Percentiles rank a stretch among this genome's conserved stretches.
Conservation (phyloP, 2,113 vertebrate species). For the Myiagra hebetior region DNA sequence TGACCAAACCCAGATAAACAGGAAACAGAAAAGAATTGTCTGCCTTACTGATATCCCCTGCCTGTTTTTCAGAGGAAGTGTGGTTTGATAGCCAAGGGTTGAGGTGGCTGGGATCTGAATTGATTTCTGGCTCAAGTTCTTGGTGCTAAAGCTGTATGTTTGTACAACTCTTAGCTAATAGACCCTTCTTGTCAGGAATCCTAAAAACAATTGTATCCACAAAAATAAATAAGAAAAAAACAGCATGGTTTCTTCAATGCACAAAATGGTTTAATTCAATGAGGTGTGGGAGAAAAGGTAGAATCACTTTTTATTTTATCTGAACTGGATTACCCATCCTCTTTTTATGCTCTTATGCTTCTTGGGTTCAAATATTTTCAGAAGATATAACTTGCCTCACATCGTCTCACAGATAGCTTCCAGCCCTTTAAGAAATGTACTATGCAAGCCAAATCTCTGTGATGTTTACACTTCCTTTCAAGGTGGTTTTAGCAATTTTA, state of each 20-base stretch:
- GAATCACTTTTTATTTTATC: background rate
- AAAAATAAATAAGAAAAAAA: background rate
- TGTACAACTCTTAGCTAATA: background rate
- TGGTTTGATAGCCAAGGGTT: background rate
- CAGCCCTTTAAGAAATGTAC: conserved; percentile 18
- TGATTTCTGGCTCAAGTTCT: background rate
- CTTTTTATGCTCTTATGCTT: background rate
- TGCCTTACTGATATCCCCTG: background rate
- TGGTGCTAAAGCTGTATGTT: background rate
- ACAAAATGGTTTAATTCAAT: background rate
- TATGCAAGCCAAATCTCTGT: background rate
- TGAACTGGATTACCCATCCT: background rate
- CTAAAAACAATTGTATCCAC: background rate
- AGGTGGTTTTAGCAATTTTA: background rate
- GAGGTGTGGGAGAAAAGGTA: background rate
- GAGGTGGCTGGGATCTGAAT: background rate
- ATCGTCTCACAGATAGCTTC: background rate
- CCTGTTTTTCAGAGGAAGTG: background rate
- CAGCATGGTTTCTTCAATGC: background rate
- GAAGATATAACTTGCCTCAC: background rate
- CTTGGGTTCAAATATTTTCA: background rate
- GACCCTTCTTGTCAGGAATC: background rate
- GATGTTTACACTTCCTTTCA: conserved; percentile 20
- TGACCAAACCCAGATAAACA: background rate
- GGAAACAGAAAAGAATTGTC: background rate